phyloP scores from a whole-genome alignment of 2,888 invertebrate species.

The Ellobium chinense region DNA sequence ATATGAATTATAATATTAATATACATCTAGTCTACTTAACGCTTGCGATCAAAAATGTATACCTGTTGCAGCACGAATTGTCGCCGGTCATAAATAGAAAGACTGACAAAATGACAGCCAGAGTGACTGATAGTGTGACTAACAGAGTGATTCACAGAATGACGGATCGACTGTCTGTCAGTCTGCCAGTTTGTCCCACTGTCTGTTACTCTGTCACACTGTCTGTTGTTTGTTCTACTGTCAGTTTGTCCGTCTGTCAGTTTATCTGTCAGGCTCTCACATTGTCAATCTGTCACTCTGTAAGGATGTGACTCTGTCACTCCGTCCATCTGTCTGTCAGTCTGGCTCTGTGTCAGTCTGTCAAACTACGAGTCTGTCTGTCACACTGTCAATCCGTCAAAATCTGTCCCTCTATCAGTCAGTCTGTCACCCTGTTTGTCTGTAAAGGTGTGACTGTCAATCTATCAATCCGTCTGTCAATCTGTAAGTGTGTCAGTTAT shows the following conservation, averaged over 20 bases:
- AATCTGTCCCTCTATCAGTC: neutral
- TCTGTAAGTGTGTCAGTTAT: neutral
- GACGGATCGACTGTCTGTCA: neutral
- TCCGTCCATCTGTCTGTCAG: too few relatives aligned
- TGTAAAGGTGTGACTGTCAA: neutral
- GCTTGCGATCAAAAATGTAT: too few relatives aligned
- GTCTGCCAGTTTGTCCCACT: neutral
- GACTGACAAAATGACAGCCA: neutral
- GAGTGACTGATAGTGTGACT: neutral
- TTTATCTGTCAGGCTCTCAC: too few relatives aligned
- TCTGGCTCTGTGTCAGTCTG: too few relatives aligned
- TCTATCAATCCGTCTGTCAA: neutral
- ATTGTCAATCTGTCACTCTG: too few relatives aligned
- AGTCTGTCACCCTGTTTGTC: neutral
- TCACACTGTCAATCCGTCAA: neutral
- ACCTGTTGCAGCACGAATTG: too few relatives aligned
- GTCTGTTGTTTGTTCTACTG: neutral
- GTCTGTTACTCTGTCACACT: neutral
- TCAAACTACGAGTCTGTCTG: neutral
- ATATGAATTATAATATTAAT: too few relatives aligned
- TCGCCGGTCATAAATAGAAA: too few relatives aligned
- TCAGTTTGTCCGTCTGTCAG: neutral
- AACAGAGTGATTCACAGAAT: neutral
- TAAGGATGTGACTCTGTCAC: too few relatives aligned
- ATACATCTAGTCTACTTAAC: too few relatives aligned